Conservation (phyloP, 2,113 vertebrate species). For the Papio anubis region DNA sequence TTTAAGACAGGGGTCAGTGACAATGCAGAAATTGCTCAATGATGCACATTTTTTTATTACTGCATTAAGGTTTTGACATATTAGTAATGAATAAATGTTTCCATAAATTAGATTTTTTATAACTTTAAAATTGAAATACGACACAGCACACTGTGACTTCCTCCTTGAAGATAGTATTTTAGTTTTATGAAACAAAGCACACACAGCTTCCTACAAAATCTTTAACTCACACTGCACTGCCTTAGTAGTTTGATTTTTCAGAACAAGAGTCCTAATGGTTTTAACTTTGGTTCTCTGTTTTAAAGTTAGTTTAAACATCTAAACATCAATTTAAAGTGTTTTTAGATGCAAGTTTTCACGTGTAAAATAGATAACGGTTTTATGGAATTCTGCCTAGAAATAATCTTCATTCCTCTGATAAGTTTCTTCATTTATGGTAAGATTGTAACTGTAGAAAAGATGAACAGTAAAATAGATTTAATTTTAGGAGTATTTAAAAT, state of each 20-base stretch:
- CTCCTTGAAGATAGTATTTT: slow-evolving; percentile 67
- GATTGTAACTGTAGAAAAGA: neutral
- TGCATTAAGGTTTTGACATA: slow-evolving; percentile 95
- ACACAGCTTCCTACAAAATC: slow-evolving; percentile 43
- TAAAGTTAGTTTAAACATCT: slow-evolving; percentile 49
- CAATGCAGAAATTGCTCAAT: slow-evolving; percentile 93
- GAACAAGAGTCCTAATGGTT: slow-evolving; percentile 55
- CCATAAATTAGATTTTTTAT: slow-evolving; percentile 83
- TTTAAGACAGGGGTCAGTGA: slow-evolving; percentile 95
- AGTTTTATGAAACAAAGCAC: slow-evolving; percentile 73
- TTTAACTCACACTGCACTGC: slow-evolving; percentile 68
- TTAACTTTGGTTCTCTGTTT: slow-evolving; percentile 48
- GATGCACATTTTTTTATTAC: slow-evolving; percentile 95
- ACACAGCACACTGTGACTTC: slow-evolving; percentile 68
- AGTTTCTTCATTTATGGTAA: neutral
- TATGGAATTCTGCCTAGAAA: slow-evolving; percentile 38
- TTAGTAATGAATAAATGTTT: slow-evolving; percentile 96
- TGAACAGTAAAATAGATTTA: slow-evolving; percentile 14
- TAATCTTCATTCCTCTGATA: slow-evolving; percentile 27
- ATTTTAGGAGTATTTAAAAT: slow-evolving; percentile 36
- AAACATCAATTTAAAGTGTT: slow-evolving; percentile 25
- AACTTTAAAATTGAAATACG: slow-evolving; percentile 85
- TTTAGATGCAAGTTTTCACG: neutral
- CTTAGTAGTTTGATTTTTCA: slow-evolving; percentile 75
- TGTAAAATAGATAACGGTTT: neutral